Conservation (phyloP, 92 coral and sea anemone species). For the Muricea muricata region DNA sequence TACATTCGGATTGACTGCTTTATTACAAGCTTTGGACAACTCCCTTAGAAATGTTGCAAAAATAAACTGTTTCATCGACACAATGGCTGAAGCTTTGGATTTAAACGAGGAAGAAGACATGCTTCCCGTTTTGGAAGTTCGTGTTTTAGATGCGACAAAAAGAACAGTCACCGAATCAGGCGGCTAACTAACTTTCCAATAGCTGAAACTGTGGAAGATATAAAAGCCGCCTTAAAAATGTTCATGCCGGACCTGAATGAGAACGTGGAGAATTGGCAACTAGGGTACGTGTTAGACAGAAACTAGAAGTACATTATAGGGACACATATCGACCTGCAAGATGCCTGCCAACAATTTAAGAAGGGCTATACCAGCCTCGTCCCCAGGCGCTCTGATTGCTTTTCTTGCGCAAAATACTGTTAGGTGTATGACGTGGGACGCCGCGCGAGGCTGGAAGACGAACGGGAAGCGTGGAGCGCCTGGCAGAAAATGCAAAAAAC, state of each 20-base stretch:
- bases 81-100: neutral
- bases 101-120: neutral
- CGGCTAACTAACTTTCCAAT: neutral
- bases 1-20: too few relatives aligned
- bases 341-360: neutral
- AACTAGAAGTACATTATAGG: neutral
- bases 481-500: too few relatives aligned
- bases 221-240: neutral
- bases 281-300: neutral
- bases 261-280: neutral
- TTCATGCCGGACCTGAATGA: too few relatives aligned
- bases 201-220: neutral
- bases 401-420: too few relatives aligned
- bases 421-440: too few relatives aligned
- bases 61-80: too few relatives aligned
- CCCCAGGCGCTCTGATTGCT: too few relatives aligned
- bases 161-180: neutral
- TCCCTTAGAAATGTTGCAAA: too few relatives aligned
- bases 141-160: neutral
- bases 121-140: neutral
- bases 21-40: too few relatives aligned
- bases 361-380: too few relatives aligned
- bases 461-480: too few relatives aligned
- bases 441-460: too few relatives aligned
- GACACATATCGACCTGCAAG: neutral